Base-by-base conservation (phyloP, 2,888 invertebrate genomes). In the Gnatocerus cornutus region DNA sequence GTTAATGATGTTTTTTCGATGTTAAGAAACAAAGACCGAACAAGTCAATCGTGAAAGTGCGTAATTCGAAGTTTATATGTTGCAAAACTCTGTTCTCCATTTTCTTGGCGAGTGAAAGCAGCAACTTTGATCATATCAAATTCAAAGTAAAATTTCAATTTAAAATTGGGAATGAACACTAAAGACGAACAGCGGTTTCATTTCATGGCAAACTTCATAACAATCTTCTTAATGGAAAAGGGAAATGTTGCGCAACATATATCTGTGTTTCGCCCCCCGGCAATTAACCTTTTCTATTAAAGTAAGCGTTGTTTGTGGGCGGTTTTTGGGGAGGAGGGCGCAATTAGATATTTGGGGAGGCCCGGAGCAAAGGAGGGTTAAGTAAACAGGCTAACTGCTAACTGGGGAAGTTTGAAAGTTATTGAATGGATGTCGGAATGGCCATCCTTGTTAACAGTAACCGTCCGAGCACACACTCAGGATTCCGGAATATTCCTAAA, bases 81-180 rank as follows among this genome's bases (percentile, higher is more conserved):
- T 61, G 14, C 21, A 33, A 33, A 59, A 59, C 33, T 59, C 46
- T 58, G 12, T 43, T 53, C 64, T 63, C 45, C 72, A 73, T 76
- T 76, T 75, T 74, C 74, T 73, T 61, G 71, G 73, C 74, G 71
- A 74, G 77, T 75, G 75, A 73, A 72, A 74, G 73, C 75, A 76
- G 74, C 74, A 78, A 80, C 82, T 82, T 82, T 81, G 81, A 81
- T 81, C 79, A 79, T 76, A 75, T 77, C 80, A 78, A 79, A 81
- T 79, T 80, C 81, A 81, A 82, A 82, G 82, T 81, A 79, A 81
- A 82, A 81, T 82, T 82, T 81, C 80, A 82, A 82, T 82, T 82
- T 81, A 80, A 81, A 81, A 82, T 81, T 76, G 78, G 79, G 78
- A 77, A 78, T 78, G 79, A 79, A 71, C 73, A 56, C 75, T 73